Percentiles rank a stretch among this genome's conserved stretches.
Conservation (phyloP, 2,113 vertebrate species). For the Mesocricetus auratus region DNA sequence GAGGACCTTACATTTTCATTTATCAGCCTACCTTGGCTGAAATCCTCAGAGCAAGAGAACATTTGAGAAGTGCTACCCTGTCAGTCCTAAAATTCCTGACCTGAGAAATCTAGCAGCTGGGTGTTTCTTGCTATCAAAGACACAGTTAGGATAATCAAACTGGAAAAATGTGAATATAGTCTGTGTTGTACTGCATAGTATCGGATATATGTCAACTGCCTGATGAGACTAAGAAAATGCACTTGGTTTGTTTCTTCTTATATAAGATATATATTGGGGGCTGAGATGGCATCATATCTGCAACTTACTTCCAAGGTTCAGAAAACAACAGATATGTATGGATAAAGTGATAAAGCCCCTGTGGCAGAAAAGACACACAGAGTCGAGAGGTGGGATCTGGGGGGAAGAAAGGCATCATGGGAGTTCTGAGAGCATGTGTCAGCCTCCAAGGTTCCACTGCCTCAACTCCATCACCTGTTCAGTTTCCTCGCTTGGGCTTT, state of each 20-base stretch:
- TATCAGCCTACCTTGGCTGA: neutral
- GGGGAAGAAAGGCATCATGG: neutral
- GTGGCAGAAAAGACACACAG: neutral
- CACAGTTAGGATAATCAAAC: neutral
- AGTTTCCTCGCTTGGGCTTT: neutral
- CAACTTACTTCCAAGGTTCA: slow-evolving; percentile 44
- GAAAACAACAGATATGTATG: neutral
- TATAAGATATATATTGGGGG: neutral
- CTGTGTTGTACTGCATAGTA: neutral
- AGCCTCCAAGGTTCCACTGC: neutral
- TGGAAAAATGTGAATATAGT: neutral
- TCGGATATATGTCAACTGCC: neutral
- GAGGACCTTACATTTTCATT: neutral
- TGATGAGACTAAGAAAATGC: neutral
- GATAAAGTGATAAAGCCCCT: neutral
- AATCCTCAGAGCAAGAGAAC: neutral
- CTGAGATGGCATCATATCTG: neutral
- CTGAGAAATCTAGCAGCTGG: neutral
- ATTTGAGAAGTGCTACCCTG: neutral
- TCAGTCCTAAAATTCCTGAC: neutral
- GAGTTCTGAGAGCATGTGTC: neutral
- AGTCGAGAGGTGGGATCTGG: neutral
- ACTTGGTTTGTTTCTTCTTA: slow-evolving; percentile 21
- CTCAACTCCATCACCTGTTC: neutral
- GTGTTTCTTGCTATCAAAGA: neutral